Evolutionary conservation across 2,113 vertebrate species (phyloP).

Genomic region (Antennarius striatus): DNA sequence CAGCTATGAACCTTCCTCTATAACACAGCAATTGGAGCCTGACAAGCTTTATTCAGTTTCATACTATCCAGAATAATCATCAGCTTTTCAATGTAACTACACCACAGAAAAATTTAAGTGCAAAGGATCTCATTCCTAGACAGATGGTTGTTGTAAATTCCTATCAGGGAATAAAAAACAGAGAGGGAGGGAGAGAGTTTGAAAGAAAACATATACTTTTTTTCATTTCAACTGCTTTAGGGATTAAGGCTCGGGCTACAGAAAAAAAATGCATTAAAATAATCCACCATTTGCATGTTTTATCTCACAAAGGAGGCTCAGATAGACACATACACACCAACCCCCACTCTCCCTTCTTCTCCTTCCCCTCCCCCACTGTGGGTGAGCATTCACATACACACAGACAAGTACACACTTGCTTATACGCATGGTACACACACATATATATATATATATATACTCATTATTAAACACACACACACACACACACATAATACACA

Average conservation of each 20-base stretch:
- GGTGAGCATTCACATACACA: slow-evolving; percentile 34
- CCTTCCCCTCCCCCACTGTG: slow-evolving; percentile 63
- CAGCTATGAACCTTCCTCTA: slow-evolving; percentile 6
- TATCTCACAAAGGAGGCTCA: slow-evolving; percentile 76
- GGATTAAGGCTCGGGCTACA: slow-evolving; percentile 70
- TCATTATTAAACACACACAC: slow-evolving; percentile 64
- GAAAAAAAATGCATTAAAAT: slow-evolving; percentile 77
- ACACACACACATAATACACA: slow-evolving; percentile 23
- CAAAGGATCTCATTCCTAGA: slow-evolving; percentile 71
- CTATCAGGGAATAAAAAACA: slow-evolving; percentile 54
- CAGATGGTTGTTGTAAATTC: slow-evolving; percentile 73
- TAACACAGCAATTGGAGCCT: slow-evolving; percentile 21
- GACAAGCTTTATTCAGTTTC: slow-evolving; percentile 41
- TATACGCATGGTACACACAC: slow-evolving; percentile 40
- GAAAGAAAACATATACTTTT: slow-evolving; percentile 77
- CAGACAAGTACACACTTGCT: background rate
- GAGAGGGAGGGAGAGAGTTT: slow-evolving; percentile 44
- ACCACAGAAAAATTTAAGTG: slow-evolving; percentile 61
- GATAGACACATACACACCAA: slow-evolving; percentile 59
- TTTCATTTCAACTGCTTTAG: slow-evolving; percentile 79
- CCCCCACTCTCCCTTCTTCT: slow-evolving; percentile 52
- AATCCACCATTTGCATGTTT: slow-evolving; percentile 82
- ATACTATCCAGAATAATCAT: slow-evolving; percentile 45
- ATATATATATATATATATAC: slow-evolving; percentile 65
- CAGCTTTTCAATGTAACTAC: slow-evolving; percentile 63